A percentile compares a stretch with the other conserved stretches of the same genome.
Evolutionary conservation across 2,888 invertebrate genomes (phyloP).

Genomic region (Lasioglossum vierecki): DNA sequence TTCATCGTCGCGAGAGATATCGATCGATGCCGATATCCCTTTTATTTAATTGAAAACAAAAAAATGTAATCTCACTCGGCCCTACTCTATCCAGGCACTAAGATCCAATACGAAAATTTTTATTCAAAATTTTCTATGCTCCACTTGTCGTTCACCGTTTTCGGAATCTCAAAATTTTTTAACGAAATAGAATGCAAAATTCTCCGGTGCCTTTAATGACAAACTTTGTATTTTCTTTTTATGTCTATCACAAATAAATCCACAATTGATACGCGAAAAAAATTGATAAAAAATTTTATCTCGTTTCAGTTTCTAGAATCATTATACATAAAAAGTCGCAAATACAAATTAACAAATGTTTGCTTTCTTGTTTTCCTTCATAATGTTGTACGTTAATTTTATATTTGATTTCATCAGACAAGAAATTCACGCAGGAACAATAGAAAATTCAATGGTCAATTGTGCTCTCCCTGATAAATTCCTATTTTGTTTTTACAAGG

Average conservation of each 20-base stretch:
- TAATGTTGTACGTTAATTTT: background rate
- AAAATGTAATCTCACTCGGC: conserved; percentile 69
- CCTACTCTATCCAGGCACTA: conserved; percentile 83
- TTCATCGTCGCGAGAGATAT: background rate
- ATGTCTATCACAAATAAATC: background rate
- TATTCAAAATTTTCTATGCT: conserved; percentile 35
- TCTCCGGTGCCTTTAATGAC: background rate
- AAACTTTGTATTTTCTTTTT: background rate
- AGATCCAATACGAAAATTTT: conserved; percentile 75
- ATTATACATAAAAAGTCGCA: background rate
- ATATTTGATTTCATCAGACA: background rate
- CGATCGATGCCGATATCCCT: conserved; percentile 17
- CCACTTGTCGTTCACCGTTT: background rate
- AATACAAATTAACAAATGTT: background rate
- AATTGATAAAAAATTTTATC: background rate
- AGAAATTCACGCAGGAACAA: background rate
- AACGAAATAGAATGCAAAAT: background rate
- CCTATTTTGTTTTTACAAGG: background rate
- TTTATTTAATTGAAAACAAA: conserved; percentile 6
- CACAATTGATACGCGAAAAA: background rate
- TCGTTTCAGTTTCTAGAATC: background rate
- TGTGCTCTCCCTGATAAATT: background rate
- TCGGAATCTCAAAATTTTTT: background rate
- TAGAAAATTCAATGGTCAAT: background rate
- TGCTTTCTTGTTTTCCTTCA: background rate